Evolutionary conservation across 2,113 vertebrate species (phyloP), one percentile per base, ranked within the genome.

Genomic region (Misgurnus mizolepis): DNA sequence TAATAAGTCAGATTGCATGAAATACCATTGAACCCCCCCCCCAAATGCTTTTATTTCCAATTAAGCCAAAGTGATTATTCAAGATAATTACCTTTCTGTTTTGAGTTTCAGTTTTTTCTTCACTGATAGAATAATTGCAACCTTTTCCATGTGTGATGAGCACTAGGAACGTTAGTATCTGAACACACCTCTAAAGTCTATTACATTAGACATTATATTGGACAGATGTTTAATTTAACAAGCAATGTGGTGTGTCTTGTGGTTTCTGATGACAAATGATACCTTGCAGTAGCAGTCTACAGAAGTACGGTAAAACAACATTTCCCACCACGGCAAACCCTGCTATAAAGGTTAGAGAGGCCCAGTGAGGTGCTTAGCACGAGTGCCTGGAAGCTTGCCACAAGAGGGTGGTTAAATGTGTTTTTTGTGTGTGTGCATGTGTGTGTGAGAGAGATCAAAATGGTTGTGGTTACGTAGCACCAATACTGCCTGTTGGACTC

Each of bases 331-430:
- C 40, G 17, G 67, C n/a, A 80, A 80, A 76, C 61, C 8, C 39
- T 65, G 27, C 34, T 34, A 12, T 79, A 72, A 79, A 50, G 64
- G 65, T 78, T 65, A 78, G 68, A 76, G 67, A 66, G 45, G 14
- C 67, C 53, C 62, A 40, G 17, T 61, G 41, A 70, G 71, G 39
- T 76, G 67, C 58, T 74, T 40, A 75, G 53, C 45, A 58, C 70
- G 78, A 72, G 43, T 72, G 68, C 45, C 11, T 73, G 56, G 67
- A 64, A 78, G 67, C 55, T 56, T 73, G 53, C 72, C 61, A 80
- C 39, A 34, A 67, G 68, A 55, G 61, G 6, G 49, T 55, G 43
- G 61, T 50, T 49, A 65, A 9, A 12, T 76, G 64, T 78, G 60
- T 80, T 43, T 39, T 11, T 22, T 22, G 22, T 77, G 27, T 71